Evolutionary conservation across 2,113 vertebrate genomes (phyloP).

Genomic region (Dendropsophus ebraccatus): DNA sequence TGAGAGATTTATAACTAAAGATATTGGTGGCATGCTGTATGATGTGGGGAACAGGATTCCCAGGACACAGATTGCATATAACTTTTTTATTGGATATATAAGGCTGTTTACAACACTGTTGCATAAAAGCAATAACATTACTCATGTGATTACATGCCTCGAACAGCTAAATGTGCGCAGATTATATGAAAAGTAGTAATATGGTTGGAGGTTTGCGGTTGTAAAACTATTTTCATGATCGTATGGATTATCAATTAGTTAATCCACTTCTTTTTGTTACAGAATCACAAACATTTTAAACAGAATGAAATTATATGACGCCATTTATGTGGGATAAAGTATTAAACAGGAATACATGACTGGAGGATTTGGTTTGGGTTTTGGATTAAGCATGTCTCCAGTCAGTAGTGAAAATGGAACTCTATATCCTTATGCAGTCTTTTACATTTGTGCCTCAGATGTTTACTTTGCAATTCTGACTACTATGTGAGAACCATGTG

Average conservation of each 20-base stretch:
- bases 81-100: constrained; percentile 24
- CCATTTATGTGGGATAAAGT: not conserved
- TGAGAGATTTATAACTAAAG: not conserved
- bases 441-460: not conserved
- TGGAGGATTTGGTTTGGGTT: not conserved
- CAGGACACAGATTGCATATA: constrained; percentile 1
- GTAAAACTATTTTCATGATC: not conserved
- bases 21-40: constrained; percentile 19
- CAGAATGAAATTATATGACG: not conserved
- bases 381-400: not conserved
- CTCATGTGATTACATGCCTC: not conserved
- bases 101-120: constrained; percentile 8
- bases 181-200: not conserved
- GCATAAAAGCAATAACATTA: not conserved
- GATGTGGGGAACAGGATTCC: not conserved
- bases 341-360: not conserved
- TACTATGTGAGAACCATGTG: not conserved
- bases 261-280: not conserved
- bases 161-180: not conserved
- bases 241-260: constrained; percentile 10
- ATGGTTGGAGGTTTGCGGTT: not conserved
- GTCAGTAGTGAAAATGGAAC: not conserved
- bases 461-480: too few relatives aligned
- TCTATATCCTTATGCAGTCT: not conserved
- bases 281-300: not conserved